Conservation (phyloP, 2,797 vertebrate species). For the Danio aesculapii region DNA sequence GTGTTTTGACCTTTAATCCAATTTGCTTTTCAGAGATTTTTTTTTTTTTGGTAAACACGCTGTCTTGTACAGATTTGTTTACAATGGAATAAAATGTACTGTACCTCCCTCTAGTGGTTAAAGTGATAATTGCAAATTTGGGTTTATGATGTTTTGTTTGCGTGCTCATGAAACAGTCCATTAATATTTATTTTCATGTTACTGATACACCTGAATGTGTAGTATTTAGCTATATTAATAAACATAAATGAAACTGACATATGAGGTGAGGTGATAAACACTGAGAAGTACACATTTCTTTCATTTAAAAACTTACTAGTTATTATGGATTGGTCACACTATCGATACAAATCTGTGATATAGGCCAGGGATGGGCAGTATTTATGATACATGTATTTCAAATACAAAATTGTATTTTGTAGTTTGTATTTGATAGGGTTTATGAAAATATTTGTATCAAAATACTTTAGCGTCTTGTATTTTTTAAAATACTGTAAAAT, state of each 20-base stretch:
- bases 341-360: too few species aligned
- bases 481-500: too few species aligned
- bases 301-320: background rate
- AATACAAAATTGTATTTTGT: too few species aligned
- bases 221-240: background rate
- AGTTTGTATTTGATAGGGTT: too few species aligned
- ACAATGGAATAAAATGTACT: background rate
- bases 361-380: too few species aligned
- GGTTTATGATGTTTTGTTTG: background rate
- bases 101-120: slow-evolving; percentile 32
- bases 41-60: too few species aligned
- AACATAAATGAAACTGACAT: background rate
- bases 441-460: too few species aligned
- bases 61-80: background rate
- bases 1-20: background rate
- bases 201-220: background rate
- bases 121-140: background rate
- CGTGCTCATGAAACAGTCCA: background rate
- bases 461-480: too few species aligned
- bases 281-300: background rate
- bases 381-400: too few species aligned
- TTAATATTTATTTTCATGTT: background rate
- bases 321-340: too few species aligned
- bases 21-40: background rate
- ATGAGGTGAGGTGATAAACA: background rate